These are phyloP conservation scores for Busseola fusca DNA, from an alignment of 2,888 invertebrate genomes.

Conservation along the genomic window DNA sequence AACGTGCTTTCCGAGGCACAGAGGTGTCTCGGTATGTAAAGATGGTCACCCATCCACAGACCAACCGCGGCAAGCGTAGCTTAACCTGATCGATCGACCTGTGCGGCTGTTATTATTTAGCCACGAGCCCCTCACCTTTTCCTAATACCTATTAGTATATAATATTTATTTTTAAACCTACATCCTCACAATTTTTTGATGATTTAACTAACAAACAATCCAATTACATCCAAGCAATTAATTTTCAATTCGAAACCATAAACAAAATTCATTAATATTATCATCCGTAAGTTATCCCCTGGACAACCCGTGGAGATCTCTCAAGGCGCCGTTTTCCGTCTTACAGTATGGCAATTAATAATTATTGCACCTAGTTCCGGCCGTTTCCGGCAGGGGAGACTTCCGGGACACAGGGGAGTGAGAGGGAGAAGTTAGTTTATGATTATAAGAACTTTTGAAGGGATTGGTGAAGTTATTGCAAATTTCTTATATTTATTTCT, in stretches of 20 bases:
- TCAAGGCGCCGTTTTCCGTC: conserved; percentile 76
- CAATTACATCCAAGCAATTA: conserved; percentile 65
- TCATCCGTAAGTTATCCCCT: conserved; percentile 50
- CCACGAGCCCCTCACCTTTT: too few relatives aligned
- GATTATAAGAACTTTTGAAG: conserved; percentile 74
- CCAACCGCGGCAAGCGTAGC: too few relatives aligned
- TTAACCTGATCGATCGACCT: too few relatives aligned
- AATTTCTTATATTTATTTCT: conserved; percentile 36
- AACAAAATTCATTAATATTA: conserved; percentile 66
- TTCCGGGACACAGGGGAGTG: conserved; percentile 70
- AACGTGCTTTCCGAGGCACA: too few relatives aligned
- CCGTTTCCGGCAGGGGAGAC: conserved; percentile 76
- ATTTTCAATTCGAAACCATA: conserved; percentile 59
- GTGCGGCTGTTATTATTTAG: too few relatives aligned
- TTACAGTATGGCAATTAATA: conserved; percentile 84
- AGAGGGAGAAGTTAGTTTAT: conserved; percentile 66
- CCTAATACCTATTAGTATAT: too few relatives aligned
- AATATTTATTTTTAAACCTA: background rate
- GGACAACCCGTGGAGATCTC: conserved; percentile 76
- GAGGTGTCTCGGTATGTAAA: too few relatives aligned
- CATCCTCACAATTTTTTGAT: background rate
- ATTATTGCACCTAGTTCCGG: conserved; percentile 87
- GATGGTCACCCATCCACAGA: too few relatives aligned
- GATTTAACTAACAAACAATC: conserved; percentile 5
- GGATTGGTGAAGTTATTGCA: conserved; percentile 58